Base-by-base conservation (phyloP, 2,113 vertebrate genomes). In the Zosterops borbonicus region DNA sequence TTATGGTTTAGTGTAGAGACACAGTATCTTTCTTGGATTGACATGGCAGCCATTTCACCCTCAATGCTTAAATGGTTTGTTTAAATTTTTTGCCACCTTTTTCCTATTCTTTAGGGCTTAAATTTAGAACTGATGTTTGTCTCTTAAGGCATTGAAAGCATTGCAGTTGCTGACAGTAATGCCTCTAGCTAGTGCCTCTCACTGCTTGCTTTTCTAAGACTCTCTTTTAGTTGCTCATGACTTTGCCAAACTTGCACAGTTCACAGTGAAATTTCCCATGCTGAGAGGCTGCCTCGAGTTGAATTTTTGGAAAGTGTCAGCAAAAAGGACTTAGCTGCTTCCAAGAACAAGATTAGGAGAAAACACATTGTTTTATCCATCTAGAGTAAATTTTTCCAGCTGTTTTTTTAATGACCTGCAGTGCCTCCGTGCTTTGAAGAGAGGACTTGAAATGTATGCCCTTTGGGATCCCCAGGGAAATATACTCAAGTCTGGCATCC, bases 181-280 rank as follows among this genome's bases (percentile, higher is more conserved):
- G 88, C 49, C 76, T 68, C 49, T 20, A 52, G 92, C 52, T 74
- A 69, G 44, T 64, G 85, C 63, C 88, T 92, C 88, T 90, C 90
- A 81, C 88, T 63, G 83, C 81, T 74, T 77, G 71, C 87, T 90
- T 95, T 91, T 91, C 17, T 77, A 56, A 94, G 64, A 31, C 41
- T 46, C n/a, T 94, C 64, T 56, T 94, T 79, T 78, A 93, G 80
- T 69, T 53, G 23, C 69, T 96, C 25, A 3, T 49, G 83, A 87
- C 92, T 96, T 93, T 93, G 95, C 95, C 95, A 97, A 53, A 95
- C 39, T 93, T 9, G 15, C 47, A 56, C 14, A 92, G 93, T 79
- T 96, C 88, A 68, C 73, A 52, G 76, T 92, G 90, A 93, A 95
- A 93, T 92, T 96, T 97, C 96, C 93, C 96, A 97, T 96, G 94